phyloP scores from a whole-genome alignment of 2,113 vertebrate genomes.

The Hyaena hyaena region DNA sequence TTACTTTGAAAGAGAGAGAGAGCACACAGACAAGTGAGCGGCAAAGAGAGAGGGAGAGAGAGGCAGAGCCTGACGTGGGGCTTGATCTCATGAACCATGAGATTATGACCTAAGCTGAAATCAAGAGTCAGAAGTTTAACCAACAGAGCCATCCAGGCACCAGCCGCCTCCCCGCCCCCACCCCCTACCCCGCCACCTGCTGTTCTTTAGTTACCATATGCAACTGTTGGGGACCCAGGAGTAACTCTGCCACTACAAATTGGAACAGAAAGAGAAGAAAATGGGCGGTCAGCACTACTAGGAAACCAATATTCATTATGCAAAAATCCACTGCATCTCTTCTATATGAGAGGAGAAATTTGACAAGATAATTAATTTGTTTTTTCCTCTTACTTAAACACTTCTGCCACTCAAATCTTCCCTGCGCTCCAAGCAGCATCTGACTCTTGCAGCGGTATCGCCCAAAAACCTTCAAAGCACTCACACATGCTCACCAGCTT shows the following conservation, averaged over 20 bases:
- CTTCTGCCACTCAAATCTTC: neutral
- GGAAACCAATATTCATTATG: neutral
- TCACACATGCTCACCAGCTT: rapidly evolving
- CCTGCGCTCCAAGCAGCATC: neutral
- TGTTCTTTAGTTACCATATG: neutral
- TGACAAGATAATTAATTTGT: neutral
- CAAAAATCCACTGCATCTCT: neutral
- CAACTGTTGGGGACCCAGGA: neutral
- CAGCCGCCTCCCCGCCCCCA: neutral
- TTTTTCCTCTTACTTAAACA: neutral
- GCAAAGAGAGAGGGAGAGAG: no score
- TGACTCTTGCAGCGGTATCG: neutral
- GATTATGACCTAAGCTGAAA: no score
- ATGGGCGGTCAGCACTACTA: neutral
- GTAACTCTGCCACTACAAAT: neutral
- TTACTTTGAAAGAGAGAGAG: no score
- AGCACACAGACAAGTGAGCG: no score
- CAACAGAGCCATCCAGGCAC: no score
- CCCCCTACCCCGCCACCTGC: neutral
- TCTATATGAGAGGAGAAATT: neutral
- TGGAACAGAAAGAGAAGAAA: neutral
- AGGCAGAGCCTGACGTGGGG: no score
- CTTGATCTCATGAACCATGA: no score
- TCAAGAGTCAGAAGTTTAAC: no score
- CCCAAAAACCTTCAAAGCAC: neutral